Conservation (phyloP, 2,888 invertebrate species). For the Patella ulyssiponensis region DNA sequence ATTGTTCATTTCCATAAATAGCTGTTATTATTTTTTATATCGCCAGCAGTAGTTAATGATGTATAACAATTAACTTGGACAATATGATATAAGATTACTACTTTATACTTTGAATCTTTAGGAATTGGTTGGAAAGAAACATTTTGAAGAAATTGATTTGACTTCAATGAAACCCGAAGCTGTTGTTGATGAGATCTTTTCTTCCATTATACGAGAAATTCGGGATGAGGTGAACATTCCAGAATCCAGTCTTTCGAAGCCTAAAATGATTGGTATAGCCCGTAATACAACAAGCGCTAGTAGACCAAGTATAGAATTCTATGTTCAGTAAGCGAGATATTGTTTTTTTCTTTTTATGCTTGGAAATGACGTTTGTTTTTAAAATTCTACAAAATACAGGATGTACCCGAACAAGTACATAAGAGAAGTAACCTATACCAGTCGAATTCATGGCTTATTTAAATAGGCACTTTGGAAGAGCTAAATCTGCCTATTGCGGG, state of each 20-base stretch:
- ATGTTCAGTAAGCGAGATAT: conserved; percentile 60
- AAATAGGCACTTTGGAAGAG: too few species aligned
- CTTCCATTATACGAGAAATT: conserved; percentile 70
- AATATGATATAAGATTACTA: too few species aligned
- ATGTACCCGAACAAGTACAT: too few species aligned
- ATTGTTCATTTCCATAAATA: too few species aligned
- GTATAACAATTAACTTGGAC: too few species aligned
- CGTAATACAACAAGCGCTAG: conserved; percentile 68
- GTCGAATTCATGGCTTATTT: too few species aligned
- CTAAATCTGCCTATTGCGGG: too few species aligned
- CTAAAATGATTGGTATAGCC: conserved; percentile 68
- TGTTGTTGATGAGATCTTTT: conserved; percentile 69
- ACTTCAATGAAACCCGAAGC: conserved; percentile 42
- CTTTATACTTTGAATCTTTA: conserved; percentile 35
- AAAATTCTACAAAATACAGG: not conserved
- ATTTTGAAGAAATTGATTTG: conserved; percentile 56
- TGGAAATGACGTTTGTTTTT: not conserved
- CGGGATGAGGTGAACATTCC: conserved; percentile 72
- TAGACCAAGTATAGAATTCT: conserved; percentile 71
- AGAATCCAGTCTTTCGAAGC: conserved; percentile 50
- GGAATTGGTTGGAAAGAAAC: conserved; percentile 61
- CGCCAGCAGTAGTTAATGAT: too few species aligned
- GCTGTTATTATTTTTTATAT: too few species aligned
- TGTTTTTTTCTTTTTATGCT: not conserved
- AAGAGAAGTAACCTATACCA: too few species aligned